Evolutionary conservation across 2,888 invertebrate genomes (phyloP).

Genomic region (Lamproptera curius): DNA sequence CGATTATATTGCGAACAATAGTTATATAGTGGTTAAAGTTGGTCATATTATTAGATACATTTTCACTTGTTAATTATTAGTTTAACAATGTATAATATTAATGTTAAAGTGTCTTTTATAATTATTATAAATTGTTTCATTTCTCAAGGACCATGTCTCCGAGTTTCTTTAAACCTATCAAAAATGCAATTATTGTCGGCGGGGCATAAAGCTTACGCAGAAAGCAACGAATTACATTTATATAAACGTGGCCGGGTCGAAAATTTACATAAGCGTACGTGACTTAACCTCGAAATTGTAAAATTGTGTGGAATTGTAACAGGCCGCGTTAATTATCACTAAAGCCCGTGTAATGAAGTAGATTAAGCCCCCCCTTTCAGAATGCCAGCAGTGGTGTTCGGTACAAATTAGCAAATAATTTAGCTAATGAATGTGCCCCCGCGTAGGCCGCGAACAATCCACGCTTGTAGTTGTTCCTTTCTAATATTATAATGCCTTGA

Average conservation of each 20-base stretch:
- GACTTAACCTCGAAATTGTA: conserved; percentile 30
- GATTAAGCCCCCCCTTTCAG: conserved; percentile 51
- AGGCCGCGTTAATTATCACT: conserved; percentile 54
- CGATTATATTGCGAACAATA: too few species aligned
- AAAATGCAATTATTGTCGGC: too few species aligned
- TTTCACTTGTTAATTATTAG: too few species aligned
- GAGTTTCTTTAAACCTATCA: too few species aligned
- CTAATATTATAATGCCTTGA: conserved; percentile 38
- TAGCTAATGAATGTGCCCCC: conserved; percentile 51
- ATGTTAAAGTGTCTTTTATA: too few species aligned
- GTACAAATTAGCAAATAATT: conserved; percentile 69
- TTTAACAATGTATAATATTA: too few species aligned
- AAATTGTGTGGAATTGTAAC: conserved; percentile 35
- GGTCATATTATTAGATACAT: too few species aligned
- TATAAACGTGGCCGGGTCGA: conserved; percentile 16
- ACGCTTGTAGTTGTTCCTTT: conserved; percentile 26
- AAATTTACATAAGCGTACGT: conserved; percentile 25
- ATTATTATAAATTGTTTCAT: too few species aligned
- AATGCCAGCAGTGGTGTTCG: conserved; percentile 49
- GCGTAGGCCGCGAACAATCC: conserved; percentile 33
- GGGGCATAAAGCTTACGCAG: conserved; percentile 3
- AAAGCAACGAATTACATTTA: conserved; percentile 17
- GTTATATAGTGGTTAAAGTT: too few species aligned
- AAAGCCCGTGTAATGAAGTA: conserved; percentile 56
- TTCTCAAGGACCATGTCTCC: too few species aligned